A percentile compares a stretch with the other conserved stretches of the same genome.
These are phyloP conservation scores for Pachypeltis micranthus DNA, from an alignment of 1,140 invertebrate species.

Conservation along the genomic window DNA sequence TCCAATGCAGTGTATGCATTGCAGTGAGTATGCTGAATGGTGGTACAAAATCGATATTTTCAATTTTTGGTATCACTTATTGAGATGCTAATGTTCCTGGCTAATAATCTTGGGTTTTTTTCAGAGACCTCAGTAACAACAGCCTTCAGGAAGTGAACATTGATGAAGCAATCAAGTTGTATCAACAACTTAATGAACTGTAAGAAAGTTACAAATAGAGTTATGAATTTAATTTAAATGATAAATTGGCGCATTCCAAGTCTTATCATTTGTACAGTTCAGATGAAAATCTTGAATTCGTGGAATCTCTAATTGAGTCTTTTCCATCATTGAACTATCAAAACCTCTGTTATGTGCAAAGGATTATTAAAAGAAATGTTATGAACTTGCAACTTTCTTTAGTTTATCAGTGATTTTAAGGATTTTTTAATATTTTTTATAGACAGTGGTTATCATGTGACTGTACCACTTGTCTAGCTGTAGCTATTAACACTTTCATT, in stretches of 20 bases:
- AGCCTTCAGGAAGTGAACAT: conserved; percentile 4
- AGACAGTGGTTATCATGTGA: too few species aligned
- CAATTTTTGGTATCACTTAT: background rate
- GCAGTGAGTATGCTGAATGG: background rate
- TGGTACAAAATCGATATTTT: background rate
- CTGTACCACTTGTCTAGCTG: too few species aligned
- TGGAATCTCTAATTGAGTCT: background rate
- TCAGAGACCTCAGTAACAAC: conserved; percentile 21
- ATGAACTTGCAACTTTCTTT: too few species aligned
- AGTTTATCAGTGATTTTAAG: too few species aligned
- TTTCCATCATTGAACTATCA: background rate
- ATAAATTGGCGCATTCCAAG: background rate
- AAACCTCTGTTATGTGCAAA: too few species aligned
- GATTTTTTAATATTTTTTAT: too few species aligned
- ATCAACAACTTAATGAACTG: conserved; percentile 14
- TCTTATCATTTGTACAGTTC: background rate
- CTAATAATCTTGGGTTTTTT: conserved; percentile 1
- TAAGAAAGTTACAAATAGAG: background rate
- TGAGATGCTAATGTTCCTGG: background rate
- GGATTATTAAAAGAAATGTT: too few species aligned
- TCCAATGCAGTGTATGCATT: background rate
- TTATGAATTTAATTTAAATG: background rate
- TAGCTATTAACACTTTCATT: too few species aligned
- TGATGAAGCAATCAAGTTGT: background rate
- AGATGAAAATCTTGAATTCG: background rate